Percentiles rank a stretch among this genome's conserved stretches.
phyloP scores from a whole-genome alignment of 2,888 invertebrate genomes.

The Cantharis nigra region DNA sequence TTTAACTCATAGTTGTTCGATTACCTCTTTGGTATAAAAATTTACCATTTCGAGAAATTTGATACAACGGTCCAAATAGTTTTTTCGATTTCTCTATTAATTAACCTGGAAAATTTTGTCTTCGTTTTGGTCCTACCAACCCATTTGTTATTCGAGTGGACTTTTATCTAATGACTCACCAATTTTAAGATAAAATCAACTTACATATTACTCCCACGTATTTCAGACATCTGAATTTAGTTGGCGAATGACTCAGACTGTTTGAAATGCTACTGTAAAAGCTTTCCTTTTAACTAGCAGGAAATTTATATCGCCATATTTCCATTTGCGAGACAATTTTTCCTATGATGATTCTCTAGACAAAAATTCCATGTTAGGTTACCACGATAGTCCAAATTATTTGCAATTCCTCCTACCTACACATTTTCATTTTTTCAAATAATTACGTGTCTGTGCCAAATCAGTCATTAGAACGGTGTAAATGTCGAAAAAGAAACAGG shows the following conservation, averaged over 20 bases:
- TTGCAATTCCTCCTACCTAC: background rate
- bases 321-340: background rate
- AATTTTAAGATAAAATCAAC: background rate
- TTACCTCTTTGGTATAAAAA: slow-evolving; percentile 52
- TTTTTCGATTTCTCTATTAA: background rate
- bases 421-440: slow-evolving; percentile 10
- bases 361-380: background rate
- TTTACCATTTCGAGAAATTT: slow-evolving; percentile 53
- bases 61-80: background rate
- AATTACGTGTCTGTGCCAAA: slow-evolving; percentile 20
- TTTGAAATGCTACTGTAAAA: background rate
- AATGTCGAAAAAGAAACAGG: slow-evolving; percentile 12
- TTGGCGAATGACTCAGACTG: background rate
- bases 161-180: background rate
- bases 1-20: slow-evolving; percentile 53
- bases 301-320: background rate
- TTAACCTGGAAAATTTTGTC: background rate
- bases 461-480: slow-evolving; percentile 16
- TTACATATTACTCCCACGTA: background rate
- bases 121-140: background rate
- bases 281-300: background rate
- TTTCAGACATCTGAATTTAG: background rate
- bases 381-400: background rate
- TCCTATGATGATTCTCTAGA: background rate
- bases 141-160: background rate